phyloP scores from a whole-genome alignment of 2,797 vertebrate species.

The Synanceia verrucosa region DNA sequence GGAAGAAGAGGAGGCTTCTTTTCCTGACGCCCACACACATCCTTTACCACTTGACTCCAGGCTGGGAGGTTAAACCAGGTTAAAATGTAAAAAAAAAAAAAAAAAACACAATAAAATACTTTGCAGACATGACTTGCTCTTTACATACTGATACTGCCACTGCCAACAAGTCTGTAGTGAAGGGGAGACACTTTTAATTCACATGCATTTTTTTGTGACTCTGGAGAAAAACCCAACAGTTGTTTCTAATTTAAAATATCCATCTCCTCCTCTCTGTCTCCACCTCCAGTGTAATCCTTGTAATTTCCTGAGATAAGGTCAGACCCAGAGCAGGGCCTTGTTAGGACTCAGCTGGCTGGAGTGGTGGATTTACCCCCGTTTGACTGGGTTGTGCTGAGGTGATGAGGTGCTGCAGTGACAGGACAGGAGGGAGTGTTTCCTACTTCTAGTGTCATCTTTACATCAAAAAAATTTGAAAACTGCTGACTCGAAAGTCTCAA shows the following conservation, averaged over 20 bases:
- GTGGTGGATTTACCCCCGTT: slow-evolving; percentile 31
- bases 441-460: too few species aligned
- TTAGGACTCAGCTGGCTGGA: slow-evolving; percentile 35
- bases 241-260: slow-evolving; percentile 24
- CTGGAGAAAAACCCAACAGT: neutral
- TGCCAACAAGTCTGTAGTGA: neutral
- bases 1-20: slow-evolving; percentile 28
- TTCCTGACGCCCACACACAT: slow-evolving; percentile 47
- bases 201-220: neutral
- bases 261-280: slow-evolving; percentile 17
- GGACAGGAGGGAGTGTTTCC: neutral
- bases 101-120: slow-evolving; percentile 13
- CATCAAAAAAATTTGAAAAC: too few species aligned
- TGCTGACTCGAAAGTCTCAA: neutral
- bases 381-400: neutral
- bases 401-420: neutral
- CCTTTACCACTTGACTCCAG: slow-evolving; percentile 48
- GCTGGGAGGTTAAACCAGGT: slow-evolving; percentile 63
- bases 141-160: neutral
- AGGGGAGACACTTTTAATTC: slow-evolving; percentile 1
- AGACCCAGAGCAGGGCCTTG: slow-evolving; percentile 41
- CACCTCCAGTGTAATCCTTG: slow-evolving; percentile 51
- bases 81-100: slow-evolving; percentile 45
- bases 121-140: slow-evolving; percentile 25
- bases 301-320: slow-evolving; percentile 68